Evolutionary conservation across 1,140 invertebrate species (phyloP).

Genomic region (Thaumatotibia leucotreta): DNA sequence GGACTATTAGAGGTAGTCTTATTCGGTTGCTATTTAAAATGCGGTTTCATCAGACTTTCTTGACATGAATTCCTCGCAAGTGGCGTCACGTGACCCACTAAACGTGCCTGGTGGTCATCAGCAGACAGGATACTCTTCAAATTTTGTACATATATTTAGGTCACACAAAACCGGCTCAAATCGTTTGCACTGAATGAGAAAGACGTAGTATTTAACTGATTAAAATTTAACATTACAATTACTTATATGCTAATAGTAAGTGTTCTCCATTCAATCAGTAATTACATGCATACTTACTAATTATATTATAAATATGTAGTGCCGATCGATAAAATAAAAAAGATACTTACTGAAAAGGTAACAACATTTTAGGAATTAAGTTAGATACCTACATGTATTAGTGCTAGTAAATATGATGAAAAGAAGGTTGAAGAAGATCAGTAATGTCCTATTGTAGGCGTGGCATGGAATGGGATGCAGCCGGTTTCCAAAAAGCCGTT

Average conservation of each 20-base stretch:
- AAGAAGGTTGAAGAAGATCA: not conserved
- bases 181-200: not conserved
- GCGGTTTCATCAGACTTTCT: not conserved
- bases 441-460: not conserved
- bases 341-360: too few species aligned
- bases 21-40: not conserved
- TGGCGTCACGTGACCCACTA: not conserved
- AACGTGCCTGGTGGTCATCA: not conserved
- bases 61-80: not conserved
- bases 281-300: too few species aligned
- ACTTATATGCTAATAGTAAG: too few species aligned
- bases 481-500: constrained; percentile 38
- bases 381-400: too few species aligned
- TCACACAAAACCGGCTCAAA: not conserved
- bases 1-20: too few species aligned
- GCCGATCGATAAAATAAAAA: too few species aligned
- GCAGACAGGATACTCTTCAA: not conserved
- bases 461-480: not conserved
- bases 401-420: too few species aligned
- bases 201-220: too few species aligned
- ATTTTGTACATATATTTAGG: not conserved
- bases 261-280: too few species aligned
- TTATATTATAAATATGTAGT: too few species aligned
- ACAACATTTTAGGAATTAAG: too few species aligned
- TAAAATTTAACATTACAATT: too few species aligned